phyloP scores from a whole-genome alignment of 2,888 invertebrate species.

The Camponotus fellah region DNA sequence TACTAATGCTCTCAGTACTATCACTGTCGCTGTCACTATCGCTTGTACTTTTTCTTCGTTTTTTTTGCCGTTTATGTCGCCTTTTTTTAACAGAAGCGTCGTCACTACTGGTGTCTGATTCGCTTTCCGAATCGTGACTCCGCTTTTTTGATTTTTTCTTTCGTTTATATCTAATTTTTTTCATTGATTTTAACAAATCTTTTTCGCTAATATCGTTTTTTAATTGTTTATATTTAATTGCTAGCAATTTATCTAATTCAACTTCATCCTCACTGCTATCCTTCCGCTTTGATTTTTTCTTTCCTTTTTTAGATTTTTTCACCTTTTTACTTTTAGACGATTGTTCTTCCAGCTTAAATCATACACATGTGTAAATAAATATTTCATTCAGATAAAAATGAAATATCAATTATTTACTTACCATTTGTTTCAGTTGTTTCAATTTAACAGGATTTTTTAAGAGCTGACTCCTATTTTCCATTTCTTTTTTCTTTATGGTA shows the following conservation, averaged over 20 bases:
- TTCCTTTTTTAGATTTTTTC: constrained; percentile 68
- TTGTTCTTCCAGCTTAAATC: constrained; percentile 87
- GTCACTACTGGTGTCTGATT: constrained; percentile 49
- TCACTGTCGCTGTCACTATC: constrained; percentile 60
- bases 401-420: constrained; percentile 85
- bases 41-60: constrained; percentile 52
- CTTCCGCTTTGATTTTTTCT: constrained; percentile 83
- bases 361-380: constrained; percentile 54
- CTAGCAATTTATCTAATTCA: constrained; percentile 90
- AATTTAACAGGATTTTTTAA: constrained; percentile 97
- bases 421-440: constrained; percentile 93
- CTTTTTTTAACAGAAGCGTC: constrained; percentile 48
- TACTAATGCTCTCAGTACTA: constrained; percentile 58
- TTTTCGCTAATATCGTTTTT: constrained; percentile 87
- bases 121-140: constrained; percentile 62
- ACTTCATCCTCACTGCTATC: constrained; percentile 78
- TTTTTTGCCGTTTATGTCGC: constrained; percentile 34
- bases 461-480: constrained; percentile 94
- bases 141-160: constrained; percentile 74
- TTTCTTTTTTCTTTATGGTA: constrained; percentile 95
- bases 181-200: constrained; percentile 82
- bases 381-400: neutral
- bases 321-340: constrained; percentile 82
- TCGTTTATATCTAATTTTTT: constrained; percentile 78
- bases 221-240: constrained; percentile 90